Evolutionary conservation across 2,888 invertebrate species (phyloP), one percentile per base, ranked within the genome.

Genomic region (Epistrophe grossulariae): DNA sequence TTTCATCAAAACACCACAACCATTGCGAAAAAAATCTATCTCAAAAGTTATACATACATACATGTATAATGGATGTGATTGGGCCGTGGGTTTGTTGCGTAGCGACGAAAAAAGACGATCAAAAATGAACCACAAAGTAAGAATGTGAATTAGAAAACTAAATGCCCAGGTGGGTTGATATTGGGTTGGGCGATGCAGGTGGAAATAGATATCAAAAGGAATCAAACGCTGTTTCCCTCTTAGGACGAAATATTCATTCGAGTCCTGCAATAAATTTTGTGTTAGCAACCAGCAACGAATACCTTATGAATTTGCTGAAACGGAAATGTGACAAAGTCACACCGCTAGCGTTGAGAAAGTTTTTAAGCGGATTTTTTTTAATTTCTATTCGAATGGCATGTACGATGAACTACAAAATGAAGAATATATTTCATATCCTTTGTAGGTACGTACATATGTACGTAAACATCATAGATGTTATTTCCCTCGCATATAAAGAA

Each of bases 281-380:
- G 60, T 19, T 40, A 62, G 40, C 7, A 40, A 62, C 40, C 15
- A 62, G 24, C 3, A 40, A 62, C 40, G 40, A 40, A 77, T 68
- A 77, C n/a, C n/a, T n/a, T 72, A 68, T 72, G 72, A 45, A 81
- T 78, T 73, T 78, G 28, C 70, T 62, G 60, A 31, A 79, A 70
- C 48, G 74, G 73, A 83, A 79, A 83, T 83, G 83, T 79, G 77
- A 81, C 81, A 78, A 81, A 81, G 77, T 78, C 73, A 66, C 72
- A 71, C 71, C 52, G 57, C 71, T 31, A 72, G 68, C 57, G 50
- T 76, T 57, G 43, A 24, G 31, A 66, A 73, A 73, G 43, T 59
- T 83, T 78, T 43, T 38, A 17, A 38, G 48, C 17, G 48, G 35
- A 43, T 9, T 68, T 71, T 66, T 71, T 62, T 9, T 57, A 2